Evolutionary conservation across 2,797 vertebrate genomes (phyloP).

Genomic region (Sebastes hubbsi): DNA sequence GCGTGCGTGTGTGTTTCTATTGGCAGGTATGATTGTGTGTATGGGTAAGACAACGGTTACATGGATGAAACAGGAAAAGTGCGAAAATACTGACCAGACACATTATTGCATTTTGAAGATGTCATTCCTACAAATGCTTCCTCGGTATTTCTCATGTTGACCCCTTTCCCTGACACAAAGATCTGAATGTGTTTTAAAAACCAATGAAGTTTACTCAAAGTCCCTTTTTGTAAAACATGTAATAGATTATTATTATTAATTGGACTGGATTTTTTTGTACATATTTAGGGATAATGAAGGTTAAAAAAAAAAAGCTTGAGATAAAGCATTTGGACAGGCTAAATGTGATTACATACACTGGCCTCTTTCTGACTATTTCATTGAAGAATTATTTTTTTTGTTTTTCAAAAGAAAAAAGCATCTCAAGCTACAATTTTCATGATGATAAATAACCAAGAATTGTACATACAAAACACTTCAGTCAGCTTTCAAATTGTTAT

Average conservation of each 20-base stretch:
- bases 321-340: not conserved
- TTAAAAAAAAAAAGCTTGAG: not conserved
- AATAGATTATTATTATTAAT: conserved; percentile 14
- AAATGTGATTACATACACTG: not conserved
- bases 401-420: not conserved
- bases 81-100: conserved; percentile 34
- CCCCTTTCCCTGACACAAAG: conserved; percentile 21
- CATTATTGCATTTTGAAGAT: conserved; percentile 44
- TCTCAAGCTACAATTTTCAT: not conserved
- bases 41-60: conserved; percentile 34
- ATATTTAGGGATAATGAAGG: conserved; percentile 20
- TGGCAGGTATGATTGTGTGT: conserved; percentile 57
- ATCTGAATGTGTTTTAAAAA: conserved; percentile 59
- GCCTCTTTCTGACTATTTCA: conserved; percentile 17
- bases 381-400: not conserved
- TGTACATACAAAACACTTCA: not conserved
- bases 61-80: conserved; percentile 40
- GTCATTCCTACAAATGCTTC: conserved; percentile 58
- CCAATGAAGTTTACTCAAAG: conserved; percentile 41
- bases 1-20: conserved; percentile 59
- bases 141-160: conserved; percentile 29
- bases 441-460: not conserved
- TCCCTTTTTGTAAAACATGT: conserved; percentile 26
- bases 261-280: conserved; percentile 20
- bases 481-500: not conserved